Conservation (phyloP, 2,113 vertebrate genomes). For the Casuarius casuarius region DNA sequence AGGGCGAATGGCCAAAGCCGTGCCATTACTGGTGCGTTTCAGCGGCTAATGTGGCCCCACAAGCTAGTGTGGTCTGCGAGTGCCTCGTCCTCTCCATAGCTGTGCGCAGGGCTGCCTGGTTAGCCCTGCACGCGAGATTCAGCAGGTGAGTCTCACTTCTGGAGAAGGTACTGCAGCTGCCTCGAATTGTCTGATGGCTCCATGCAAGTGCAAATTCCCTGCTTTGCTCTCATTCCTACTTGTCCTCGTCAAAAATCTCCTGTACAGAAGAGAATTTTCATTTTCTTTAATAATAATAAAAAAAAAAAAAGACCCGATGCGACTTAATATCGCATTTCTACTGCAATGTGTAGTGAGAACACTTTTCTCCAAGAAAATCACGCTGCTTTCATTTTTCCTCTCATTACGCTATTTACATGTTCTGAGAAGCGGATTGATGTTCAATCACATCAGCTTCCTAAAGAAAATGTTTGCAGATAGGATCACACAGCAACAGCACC, state of each 20-base stretch:
- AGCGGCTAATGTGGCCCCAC: neutral
- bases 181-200: neutral
- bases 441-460: neutral
- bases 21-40: neutral
- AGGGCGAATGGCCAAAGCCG: neutral
- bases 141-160: no score
- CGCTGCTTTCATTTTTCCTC: neutral
- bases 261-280: neutral
- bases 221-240: neutral
- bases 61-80: neutral
- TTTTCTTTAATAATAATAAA: neutral
- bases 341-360: neutral
- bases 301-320: neutral
- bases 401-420: neutral
- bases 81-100: neutral
- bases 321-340: neutral
- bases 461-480: neutral
- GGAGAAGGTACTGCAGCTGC: no score
- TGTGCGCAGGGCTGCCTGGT: no score
- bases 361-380: neutral
- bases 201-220: neutral
- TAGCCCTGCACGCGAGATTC: no score
- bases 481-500: neutral
- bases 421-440: neutral
- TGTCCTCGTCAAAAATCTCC: neutral